A percentile compares a stretch with the other conserved stretches of the same genome.
phyloP scores from a whole-genome alignment of 2,797 vertebrate genomes.

The Microhierax caerulescens region DNA sequence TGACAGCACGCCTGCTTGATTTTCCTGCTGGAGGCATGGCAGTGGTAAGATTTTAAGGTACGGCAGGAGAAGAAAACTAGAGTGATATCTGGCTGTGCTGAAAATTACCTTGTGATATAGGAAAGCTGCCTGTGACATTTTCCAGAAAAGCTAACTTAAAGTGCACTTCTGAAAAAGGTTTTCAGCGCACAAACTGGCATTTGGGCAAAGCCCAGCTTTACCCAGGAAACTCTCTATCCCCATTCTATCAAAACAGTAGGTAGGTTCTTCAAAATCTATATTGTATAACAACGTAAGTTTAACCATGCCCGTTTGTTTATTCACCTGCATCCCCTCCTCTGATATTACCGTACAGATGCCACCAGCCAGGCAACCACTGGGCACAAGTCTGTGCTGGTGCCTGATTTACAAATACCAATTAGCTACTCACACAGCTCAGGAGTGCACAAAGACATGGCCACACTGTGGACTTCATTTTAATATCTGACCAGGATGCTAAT shows the following conservation, averaged over 20 bases:
- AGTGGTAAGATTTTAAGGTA: background rate
- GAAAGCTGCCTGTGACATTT: background rate
- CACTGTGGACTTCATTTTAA: background rate
- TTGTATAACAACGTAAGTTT: background rate
- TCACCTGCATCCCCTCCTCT: background rate
- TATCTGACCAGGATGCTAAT: background rate
- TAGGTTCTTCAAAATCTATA: background rate
- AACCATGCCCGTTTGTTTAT: background rate
- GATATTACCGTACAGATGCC: background rate
- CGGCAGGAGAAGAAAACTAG: background rate
- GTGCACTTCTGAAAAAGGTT: background rate
- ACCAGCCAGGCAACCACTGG: background rate
- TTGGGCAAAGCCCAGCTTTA: background rate
- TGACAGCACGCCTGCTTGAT: background rate
- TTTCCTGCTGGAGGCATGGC: background rate
- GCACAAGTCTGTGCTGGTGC: background rate
- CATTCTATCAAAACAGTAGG: background rate
- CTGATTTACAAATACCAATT: background rate
- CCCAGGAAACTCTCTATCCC: background rate
- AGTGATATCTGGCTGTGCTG: background rate
- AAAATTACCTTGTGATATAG: background rate
- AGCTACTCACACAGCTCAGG: background rate
- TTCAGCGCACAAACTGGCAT: background rate
- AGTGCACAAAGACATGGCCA: background rate
- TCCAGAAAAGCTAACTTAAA: background rate